These are phyloP conservation scores for Centropus unirufus DNA, from an alignment of 2,113 vertebrate genomes.

Conservation along the genomic window DNA sequence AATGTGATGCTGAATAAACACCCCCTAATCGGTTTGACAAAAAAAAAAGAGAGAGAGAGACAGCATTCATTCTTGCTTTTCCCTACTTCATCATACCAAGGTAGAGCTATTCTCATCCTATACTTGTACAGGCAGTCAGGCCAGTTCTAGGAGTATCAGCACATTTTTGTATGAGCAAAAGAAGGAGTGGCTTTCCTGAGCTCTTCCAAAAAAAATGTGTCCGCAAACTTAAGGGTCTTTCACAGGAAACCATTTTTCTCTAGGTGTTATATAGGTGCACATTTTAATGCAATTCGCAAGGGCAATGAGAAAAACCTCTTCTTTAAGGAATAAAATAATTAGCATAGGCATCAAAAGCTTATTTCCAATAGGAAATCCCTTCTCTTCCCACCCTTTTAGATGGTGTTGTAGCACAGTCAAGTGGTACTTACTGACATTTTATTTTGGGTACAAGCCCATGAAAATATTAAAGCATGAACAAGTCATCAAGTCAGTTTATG, in stretches of 20 bases:
- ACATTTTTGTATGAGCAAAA: background rate
- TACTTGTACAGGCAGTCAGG: rapidly evolving
- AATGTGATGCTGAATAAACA: background rate
- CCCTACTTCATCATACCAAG: rapidly evolving
- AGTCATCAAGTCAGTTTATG: slow-evolving; percentile 68
- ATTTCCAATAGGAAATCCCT: background rate
- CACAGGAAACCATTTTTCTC: background rate
- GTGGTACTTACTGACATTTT: slow-evolving; percentile 52
- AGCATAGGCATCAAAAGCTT: background rate
- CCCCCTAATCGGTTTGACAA: background rate
- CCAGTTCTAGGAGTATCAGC: background rate
- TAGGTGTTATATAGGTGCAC: background rate
- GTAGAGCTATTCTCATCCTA: background rate
- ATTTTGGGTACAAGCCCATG: slow-evolving; percentile 60
- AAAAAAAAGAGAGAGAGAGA: background rate
- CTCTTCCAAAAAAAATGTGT: background rate
- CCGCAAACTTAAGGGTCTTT: background rate
- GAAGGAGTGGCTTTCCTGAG: background rate
- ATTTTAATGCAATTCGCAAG: background rate
- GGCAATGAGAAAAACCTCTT: background rate
- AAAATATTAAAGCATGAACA: slow-evolving; percentile 69
- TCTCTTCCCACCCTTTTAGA: slow-evolving; percentile 26
- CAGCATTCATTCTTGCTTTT: background rate
- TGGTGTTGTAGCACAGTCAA: slow-evolving; percentile 60
- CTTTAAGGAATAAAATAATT: background rate